phyloP scores from a whole-genome alignment of 2,113 vertebrate species.

The Podilymbus podiceps region DNA sequence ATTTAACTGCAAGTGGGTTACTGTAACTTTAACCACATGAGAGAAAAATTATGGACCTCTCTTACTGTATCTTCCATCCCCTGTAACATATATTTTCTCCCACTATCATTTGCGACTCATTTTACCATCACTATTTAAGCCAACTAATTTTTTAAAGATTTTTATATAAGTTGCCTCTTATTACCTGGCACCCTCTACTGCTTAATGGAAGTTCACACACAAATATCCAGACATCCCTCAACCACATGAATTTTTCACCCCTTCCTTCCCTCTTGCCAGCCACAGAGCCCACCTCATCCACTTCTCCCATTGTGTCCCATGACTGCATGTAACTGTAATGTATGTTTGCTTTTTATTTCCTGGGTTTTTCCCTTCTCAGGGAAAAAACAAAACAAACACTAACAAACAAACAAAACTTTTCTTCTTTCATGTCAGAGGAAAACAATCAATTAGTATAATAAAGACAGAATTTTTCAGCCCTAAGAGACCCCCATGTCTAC shows the following conservation, averaged over 20 bases:
- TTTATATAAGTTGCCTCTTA: not conserved
- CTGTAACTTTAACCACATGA: not conserved
- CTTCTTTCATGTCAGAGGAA: not conserved
- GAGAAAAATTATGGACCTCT: not conserved
- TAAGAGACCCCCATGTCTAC: not conserved
- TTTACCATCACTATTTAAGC: not conserved
- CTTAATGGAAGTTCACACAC: not conserved
- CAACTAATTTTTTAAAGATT: not conserved
- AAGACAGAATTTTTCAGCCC: not conserved
- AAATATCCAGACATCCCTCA: not conserved
- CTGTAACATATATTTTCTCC: not conserved
- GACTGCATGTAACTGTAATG: not conserved
- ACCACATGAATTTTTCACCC: not conserved
- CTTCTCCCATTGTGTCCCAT: not conserved
- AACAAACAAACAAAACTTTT: not conserved
- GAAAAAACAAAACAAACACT: too few species aligned
- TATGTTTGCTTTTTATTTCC: not conserved
- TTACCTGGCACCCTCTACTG: not conserved
- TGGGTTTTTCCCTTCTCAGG: not conserved
- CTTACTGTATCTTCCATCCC: not conserved
- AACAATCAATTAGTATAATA: not conserved
- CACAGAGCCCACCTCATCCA: not conserved
- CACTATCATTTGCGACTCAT: not conserved
- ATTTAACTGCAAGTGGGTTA: not conserved
- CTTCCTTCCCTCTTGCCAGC: not conserved